Percentiles rank a stretch among this genome's conserved stretches.
These are phyloP conservation scores for Masnerella sp. DNA, from an alignment of 2,888 invertebrate genomes.

Conservation along the genomic window DNA sequence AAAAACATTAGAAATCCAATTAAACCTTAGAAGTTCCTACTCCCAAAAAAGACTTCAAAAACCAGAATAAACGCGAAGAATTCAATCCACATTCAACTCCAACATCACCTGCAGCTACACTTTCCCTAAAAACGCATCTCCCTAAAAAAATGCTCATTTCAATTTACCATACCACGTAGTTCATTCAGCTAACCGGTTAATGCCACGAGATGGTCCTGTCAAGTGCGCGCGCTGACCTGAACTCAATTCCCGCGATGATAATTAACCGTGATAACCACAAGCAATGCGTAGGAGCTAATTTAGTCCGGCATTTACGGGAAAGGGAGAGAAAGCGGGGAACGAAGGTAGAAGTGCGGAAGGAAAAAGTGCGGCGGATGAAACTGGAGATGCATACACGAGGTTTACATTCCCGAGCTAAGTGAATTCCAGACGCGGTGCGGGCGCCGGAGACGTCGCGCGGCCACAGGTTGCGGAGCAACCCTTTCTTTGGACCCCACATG, in stretches of 20 bases:
- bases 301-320: constrained; percentile 28
- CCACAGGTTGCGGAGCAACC: constrained; percentile 54
- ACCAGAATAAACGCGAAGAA: too few species aligned
- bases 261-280: constrained; percentile 12
- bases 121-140: too few species aligned
- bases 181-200: too few species aligned
- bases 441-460: constrained; percentile 67
- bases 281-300: constrained; percentile 49
- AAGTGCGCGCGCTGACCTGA: constrained; percentile 1
- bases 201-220: background rate
- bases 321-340: constrained; percentile 36
- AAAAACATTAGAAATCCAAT: too few species aligned
- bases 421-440: constrained; percentile 71
- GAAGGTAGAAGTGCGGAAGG: constrained; percentile 38
- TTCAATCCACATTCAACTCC: too few species aligned
- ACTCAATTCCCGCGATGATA: constrained; percentile 12
- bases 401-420: constrained; percentile 74
- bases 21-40: too few species aligned
- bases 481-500: constrained; percentile 16
- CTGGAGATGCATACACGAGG: constrained; percentile 65
- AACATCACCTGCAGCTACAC: too few species aligned
- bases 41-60: too few species aligned
- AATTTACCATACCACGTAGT: too few species aligned
- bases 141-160: too few species aligned
- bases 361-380: constrained; percentile 30